Conservation (phyloP, 2,888 invertebrate species). For the Acanthosoma haemorrhoidale region DNA sequence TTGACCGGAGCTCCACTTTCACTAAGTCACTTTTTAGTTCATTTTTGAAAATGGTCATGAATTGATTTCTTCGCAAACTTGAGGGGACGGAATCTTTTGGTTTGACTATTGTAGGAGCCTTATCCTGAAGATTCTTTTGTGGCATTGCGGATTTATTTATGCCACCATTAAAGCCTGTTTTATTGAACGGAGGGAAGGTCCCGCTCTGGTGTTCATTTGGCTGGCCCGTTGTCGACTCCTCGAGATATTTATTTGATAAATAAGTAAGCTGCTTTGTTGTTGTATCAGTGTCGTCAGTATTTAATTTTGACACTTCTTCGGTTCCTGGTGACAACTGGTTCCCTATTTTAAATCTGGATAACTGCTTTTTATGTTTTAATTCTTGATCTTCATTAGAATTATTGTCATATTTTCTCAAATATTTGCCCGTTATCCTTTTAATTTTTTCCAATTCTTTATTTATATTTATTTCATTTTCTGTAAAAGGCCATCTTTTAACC, state of each 20-base stretch:
- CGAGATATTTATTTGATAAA: no score
- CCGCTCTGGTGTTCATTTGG: no score
- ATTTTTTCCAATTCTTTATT: background rate
- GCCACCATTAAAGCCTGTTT: no score
- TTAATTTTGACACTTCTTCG: background rate
- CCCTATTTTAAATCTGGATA: background rate
- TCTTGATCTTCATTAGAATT: background rate
- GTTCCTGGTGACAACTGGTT: background rate
- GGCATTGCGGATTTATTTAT: no score
- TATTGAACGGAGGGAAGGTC: no score
- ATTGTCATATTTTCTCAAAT: background rate
- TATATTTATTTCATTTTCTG: background rate
- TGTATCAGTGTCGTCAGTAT: background rate
- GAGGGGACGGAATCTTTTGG: no score
- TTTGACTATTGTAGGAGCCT: no score
- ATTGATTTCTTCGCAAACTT: no score
- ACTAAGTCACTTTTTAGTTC: background rate
- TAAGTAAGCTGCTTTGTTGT: no score
- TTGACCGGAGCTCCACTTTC: background rate
- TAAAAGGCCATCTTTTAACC: conserved; percentile 1
- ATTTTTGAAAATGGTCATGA: background rate
- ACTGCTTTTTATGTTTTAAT: background rate
- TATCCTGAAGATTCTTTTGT: no score
- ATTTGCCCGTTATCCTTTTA: background rate
- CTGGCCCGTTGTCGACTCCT: no score